Conservation (phyloP, 2,797 vertebrate species). For the Cirrhinus mrigala region DNA sequence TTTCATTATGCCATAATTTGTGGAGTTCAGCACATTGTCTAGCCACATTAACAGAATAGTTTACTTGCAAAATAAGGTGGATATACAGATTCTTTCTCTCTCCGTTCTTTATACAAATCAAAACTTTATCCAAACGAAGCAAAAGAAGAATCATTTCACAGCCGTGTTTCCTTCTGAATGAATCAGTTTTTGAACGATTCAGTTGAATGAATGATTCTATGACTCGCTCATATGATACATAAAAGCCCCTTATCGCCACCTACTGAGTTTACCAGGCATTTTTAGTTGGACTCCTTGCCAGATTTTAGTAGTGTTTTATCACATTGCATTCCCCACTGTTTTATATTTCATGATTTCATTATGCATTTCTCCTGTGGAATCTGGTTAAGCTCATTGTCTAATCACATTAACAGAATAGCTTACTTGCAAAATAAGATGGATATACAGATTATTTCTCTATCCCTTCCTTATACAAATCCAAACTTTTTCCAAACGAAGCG, state of each 20-base stretch:
- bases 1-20: too few species aligned
- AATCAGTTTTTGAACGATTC: background rate
- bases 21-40: too few species aligned
- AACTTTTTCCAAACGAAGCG: background rate
- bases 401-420: background rate
- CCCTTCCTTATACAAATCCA: too few species aligned
- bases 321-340: background rate
- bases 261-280: background rate
- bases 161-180: background rate
- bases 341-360: too few species aligned
- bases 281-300: background rate
- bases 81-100: background rate
- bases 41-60: too few species aligned
- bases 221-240: background rate
- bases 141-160: background rate
- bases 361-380: too few species aligned
- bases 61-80: background rate
- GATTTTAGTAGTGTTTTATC: background rate
- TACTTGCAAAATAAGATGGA: background rate
- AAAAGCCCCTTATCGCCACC: background rate
- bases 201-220: background rate
- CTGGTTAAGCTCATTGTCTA: too few species aligned
- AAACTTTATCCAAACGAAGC: background rate
- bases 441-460: too few species aligned
- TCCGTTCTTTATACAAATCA: too few species aligned